These are phyloP conservation scores for Hylaeus anthracinus DNA, from an alignment of 1,140 invertebrate genomes.

Conservation along the genomic window DNA sequence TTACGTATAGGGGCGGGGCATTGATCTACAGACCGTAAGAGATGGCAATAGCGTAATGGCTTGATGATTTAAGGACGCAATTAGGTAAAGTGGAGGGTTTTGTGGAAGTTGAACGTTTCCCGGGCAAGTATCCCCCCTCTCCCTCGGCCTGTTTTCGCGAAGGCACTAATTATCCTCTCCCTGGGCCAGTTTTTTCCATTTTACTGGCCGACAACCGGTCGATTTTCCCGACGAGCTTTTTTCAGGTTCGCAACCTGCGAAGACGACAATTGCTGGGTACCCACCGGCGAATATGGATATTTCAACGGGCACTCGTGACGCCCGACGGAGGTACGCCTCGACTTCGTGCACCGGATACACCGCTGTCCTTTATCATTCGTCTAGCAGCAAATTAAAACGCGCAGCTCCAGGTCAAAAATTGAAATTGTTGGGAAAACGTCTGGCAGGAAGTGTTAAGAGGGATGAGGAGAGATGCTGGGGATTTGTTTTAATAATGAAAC, in stretches of 20 bases:
- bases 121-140: constrained; percentile 50
- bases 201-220: constrained; percentile 26
- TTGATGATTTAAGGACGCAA: constrained; percentile 66
- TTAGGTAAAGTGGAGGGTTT: constrained; percentile 65
- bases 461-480: no score
- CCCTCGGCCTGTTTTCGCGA: constrained; percentile 59
- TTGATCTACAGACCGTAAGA: constrained; percentile 51
- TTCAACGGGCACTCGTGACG: background rate
- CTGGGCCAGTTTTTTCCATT: constrained; percentile 33
- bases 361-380: constrained; percentile 19
- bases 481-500: no score
- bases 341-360: background rate
- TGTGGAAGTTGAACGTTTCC: constrained; percentile 58
- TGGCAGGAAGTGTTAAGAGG: no score
- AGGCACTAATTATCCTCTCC: constrained; percentile 61
- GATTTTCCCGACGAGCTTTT: constrained; percentile 49
- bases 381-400: constrained; percentile 13
- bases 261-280: constrained; percentile 33
- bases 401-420: background rate
- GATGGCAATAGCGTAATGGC: constrained; percentile 66
- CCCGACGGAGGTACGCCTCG: background rate
- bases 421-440: background rate
- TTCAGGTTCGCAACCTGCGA: constrained; percentile 1
- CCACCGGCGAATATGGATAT: constrained; percentile 34
- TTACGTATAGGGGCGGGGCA: constrained; percentile 39